Evolutionary conservation across 2,113 vertebrate species (phyloP).

Genomic region (Pagrus major): DNA sequence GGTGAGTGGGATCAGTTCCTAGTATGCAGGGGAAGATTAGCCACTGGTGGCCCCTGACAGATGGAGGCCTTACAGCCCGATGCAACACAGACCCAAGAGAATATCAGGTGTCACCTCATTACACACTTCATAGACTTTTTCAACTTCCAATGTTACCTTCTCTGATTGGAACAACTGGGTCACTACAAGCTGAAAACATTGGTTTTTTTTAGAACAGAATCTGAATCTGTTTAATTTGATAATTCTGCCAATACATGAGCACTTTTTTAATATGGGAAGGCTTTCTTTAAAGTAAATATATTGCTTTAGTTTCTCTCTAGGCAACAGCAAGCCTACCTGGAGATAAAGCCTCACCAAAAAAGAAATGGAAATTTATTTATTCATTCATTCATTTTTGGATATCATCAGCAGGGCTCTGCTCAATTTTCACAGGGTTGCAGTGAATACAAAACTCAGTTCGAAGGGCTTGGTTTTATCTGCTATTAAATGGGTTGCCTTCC

Average conservation of each 20-base stretch:
- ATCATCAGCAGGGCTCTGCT: slow-evolving; percentile 8
- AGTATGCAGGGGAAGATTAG: slow-evolving; percentile 76
- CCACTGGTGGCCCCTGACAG: slow-evolving; percentile 81
- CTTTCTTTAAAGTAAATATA: not conserved
- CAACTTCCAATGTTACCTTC: slow-evolving; percentile 65
- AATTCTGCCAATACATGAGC: not conserved
- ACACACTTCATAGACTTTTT: slow-evolving; percentile 79
- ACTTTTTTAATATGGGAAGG: not conserved
- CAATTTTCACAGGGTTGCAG: slow-evolving; percentile 17
- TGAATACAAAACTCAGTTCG: slow-evolving; percentile 24
- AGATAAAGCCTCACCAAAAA: slow-evolving; percentile 1
- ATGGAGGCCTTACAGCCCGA: slow-evolving; percentile 80
- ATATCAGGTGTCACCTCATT: slow-evolving; percentile 82
- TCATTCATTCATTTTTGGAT: not conserved
- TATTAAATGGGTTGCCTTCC: slow-evolving; percentile 33
- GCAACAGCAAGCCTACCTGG: not conserved
- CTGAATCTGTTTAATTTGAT: not conserved
- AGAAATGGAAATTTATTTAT: not conserved
- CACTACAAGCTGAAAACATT: not conserved
- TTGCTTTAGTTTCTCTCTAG: not conserved
- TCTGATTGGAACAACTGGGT: slow-evolving; percentile 59
- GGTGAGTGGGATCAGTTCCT: slow-evolving; percentile 75
- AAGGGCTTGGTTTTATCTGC: slow-evolving; percentile 32
- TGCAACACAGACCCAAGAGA: slow-evolving; percentile 69
- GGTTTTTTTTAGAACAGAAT: not conserved